Evolutionary conservation across 2,888 invertebrate genomes (phyloP).

Genomic region (Stenodera caucasica): DNA sequence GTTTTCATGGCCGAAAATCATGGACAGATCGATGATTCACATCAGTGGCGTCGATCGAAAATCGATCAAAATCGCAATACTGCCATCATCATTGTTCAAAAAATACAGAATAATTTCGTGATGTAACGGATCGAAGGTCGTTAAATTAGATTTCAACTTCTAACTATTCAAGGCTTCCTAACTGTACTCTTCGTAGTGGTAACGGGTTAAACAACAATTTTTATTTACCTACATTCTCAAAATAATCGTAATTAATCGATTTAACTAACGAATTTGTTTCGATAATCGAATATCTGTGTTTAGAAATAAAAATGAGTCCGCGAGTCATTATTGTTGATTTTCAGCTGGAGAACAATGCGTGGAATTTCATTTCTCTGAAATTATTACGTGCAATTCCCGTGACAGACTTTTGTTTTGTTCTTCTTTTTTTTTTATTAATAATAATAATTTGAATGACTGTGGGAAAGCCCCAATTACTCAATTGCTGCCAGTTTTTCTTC

Average conservation of each 20-base stretch:
- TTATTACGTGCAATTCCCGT: background rate
- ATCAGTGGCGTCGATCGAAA: too few relatives aligned
- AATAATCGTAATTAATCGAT: background rate
- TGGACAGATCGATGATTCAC: background rate
- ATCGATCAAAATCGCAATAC: too few relatives aligned
- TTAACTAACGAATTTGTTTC: too few relatives aligned
- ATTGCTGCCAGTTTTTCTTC: too few relatives aligned
- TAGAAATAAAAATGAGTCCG: background rate
- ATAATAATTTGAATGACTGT: too few relatives aligned
- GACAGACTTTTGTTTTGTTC: background rate
- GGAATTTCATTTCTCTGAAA: background rate
- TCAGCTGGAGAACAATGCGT: background rate
- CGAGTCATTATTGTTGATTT: background rate
- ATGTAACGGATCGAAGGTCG: background rate
- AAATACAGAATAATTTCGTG: background rate
- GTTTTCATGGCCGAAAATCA: background rate
- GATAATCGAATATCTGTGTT: too few relatives aligned
- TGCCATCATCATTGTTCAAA: background rate
- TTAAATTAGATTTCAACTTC: background rate
- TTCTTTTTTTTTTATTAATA: too few relatives aligned
- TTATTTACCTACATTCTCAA: background rate
- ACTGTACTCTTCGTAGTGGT: slow-evolving; percentile 1
- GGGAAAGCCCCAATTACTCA: too few relatives aligned
- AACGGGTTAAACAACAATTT: background rate
- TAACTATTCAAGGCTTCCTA: slow-evolving; percentile 4